Percentiles rank a stretch among this genome's conserved stretches.
These are phyloP conservation scores for Scaptomyza hsui DNA, from an alignment of 1,140 invertebrate species.

Conservation along the genomic window DNA sequence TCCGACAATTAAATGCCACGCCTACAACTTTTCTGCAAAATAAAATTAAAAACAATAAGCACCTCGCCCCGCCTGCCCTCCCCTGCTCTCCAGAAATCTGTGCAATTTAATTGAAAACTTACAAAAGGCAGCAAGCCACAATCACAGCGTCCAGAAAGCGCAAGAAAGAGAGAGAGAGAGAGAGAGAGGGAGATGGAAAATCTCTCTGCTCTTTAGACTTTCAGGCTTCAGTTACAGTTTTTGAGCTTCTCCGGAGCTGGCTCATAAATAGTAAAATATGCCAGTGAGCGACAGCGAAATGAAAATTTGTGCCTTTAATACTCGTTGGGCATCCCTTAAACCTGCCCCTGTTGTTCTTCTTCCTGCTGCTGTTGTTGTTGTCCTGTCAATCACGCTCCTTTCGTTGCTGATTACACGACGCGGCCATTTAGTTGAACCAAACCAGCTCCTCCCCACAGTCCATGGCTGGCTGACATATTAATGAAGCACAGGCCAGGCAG, in stretches of 20 bases:
- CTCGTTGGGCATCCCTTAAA: background rate
- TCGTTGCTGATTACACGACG: slow-evolving; percentile 36
- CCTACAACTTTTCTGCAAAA: slow-evolving; percentile 42
- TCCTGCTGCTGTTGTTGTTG: background rate
- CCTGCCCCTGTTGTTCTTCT: background rate
- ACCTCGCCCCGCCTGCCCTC: background rate
- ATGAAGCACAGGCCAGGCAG: slow-evolving; percentile 49
- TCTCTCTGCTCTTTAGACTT: slow-evolving; percentile 1
- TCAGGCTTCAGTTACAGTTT: slow-evolving; percentile 14
- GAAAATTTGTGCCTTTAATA: slow-evolving; percentile 36
- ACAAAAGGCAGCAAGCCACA: slow-evolving; percentile 31
- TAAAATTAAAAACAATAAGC: slow-evolving; percentile 71
- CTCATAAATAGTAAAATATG: slow-evolving; percentile 74
- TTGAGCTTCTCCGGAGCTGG: slow-evolving; percentile 7
- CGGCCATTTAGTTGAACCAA: slow-evolving; percentile 55
- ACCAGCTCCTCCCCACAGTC: background rate
- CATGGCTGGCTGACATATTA: slow-evolving; percentile 62
- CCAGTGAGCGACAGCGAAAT: slow-evolving; percentile 34
- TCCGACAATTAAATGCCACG: slow-evolving; percentile 70
- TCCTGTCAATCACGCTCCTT: slow-evolving; percentile 41
- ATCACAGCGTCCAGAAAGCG: slow-evolving; percentile 14
- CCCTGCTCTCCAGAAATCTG: slow-evolving; percentile 53
- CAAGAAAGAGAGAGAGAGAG: too few species aligned
- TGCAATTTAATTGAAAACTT: slow-evolving; percentile 76
- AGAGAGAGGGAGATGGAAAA: background rate